Percentiles rank a stretch among this genome's conserved stretches.
phyloP scores from a whole-genome alignment of 2,113 vertebrate genomes.

The Phylloscopus trochiloides region DNA sequence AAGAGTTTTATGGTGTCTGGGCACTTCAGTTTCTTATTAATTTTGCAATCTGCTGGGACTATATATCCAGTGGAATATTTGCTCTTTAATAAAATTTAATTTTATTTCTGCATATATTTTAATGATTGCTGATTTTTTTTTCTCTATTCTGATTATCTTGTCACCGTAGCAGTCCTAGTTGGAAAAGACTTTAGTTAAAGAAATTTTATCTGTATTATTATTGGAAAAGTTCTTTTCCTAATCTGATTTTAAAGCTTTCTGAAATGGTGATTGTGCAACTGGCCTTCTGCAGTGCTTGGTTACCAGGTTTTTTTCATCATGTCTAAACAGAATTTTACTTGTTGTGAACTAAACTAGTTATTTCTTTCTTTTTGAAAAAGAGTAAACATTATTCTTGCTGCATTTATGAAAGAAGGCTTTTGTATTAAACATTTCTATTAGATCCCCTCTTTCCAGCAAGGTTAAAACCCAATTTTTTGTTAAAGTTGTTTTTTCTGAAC shows the following conservation, averaged over 20 bases:
- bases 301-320: not conserved
- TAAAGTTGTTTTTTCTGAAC: not conserved
- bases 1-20: not conserved
- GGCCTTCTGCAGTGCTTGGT: not conserved
- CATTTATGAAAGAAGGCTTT: not conserved
- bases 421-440: not conserved
- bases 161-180: not conserved
- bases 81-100: not conserved
- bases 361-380: not conserved
- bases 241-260: not conserved
- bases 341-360: not conserved
- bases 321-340: not conserved
- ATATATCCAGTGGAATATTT: not conserved
- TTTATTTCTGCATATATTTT: not conserved
- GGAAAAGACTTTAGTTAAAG: not conserved
- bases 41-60: not conserved
- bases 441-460: not conserved
- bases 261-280: not conserved
- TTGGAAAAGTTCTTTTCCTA: not conserved
- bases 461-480: not conserved
- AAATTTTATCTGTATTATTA: not conserved
- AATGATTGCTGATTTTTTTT: not conserved
- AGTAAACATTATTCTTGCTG: not conserved
- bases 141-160: not conserved
- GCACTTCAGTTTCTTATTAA: not conserved